Evolutionary conservation across 2,888 invertebrate species (phyloP).

Genomic region (Hirtodrosophila cameraria): DNA sequence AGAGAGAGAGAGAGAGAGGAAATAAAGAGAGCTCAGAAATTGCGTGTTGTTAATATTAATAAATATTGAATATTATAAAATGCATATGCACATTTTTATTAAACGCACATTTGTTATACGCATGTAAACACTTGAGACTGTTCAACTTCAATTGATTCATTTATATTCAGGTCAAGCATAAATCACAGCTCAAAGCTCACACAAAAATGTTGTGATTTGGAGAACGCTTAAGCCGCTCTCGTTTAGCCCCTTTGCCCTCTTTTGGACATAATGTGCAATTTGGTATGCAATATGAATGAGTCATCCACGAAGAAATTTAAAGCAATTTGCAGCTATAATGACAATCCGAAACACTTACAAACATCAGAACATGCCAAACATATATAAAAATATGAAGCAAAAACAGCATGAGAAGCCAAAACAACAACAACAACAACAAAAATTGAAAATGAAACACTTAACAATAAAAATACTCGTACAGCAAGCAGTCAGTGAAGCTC

Average conservation of each 20-base stretch:
- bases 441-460: conserved; percentile 65
- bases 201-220: conserved; percentile 19
- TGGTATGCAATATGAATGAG: conserved; percentile 47
- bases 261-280: conserved; percentile 27
- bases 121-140: too few relatives aligned
- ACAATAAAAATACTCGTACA: conserved; percentile 18
- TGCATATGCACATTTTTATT: too few relatives aligned
- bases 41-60: too few relatives aligned
- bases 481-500: conserved; percentile 26
- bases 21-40: too few relatives aligned
- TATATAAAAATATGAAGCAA: neutral
- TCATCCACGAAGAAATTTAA: conserved; percentile 49
- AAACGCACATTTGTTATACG: too few relatives aligned
- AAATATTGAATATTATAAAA: too few relatives aligned
- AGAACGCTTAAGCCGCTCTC: conserved; percentile 2
- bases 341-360: conserved; percentile 32
- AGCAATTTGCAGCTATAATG: conserved; percentile 53
- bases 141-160: conserved; percentile 7
- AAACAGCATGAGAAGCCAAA: conserved; percentile 4
- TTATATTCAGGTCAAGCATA: conserved; percentile 18
- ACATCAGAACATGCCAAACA: neutral
- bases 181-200: conserved; percentile 14
- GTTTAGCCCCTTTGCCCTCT: too few relatives aligned
- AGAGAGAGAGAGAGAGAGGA: too few relatives aligned
- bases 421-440: conserved; percentile 32